phyloP scores from a whole-genome alignment of 1,140 invertebrate genomes.

The Eciton burchellii region DNA sequence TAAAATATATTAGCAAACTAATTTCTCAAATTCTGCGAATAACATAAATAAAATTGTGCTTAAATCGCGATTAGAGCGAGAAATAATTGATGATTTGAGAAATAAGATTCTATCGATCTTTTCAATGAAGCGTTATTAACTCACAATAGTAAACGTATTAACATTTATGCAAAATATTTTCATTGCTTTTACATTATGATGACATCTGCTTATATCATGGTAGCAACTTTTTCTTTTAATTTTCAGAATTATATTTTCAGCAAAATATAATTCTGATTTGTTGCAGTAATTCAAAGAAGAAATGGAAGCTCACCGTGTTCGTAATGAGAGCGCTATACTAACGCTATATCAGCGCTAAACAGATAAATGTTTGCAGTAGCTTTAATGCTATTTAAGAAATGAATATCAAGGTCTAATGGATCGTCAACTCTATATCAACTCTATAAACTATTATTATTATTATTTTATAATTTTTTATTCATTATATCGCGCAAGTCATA shows the following conservation, averaged over 20 bases:
- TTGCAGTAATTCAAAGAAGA: not conserved
- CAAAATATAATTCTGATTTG: constrained; percentile 10
- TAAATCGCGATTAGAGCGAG: not conserved
- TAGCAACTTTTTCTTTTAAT: too few relatives aligned
- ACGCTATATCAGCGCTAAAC: too few relatives aligned
- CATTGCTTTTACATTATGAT: constrained; percentile 23
- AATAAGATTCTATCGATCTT: not conserved
- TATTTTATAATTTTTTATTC: not conserved
- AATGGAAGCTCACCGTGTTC: constrained; percentile 11
- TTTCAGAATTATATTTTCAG: too few relatives aligned
- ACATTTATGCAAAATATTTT: constrained; percentile 38
- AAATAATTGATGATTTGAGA: not conserved
- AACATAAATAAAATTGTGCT: not conserved
- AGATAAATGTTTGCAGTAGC: constrained; percentile 31
- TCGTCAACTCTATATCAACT: not conserved
- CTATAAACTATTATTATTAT: constrained; percentile 19
- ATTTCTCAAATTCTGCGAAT: not conserved
- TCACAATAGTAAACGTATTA: constrained; percentile 42
- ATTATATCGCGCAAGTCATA: too few relatives aligned
- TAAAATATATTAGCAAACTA: not conserved
- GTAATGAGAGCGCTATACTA: constrained; percentile 26
- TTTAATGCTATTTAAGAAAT: constrained; percentile 14
- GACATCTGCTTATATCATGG: constrained; percentile 46
- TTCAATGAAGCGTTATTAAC: not conserved
- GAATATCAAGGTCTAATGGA: not conserved